These are phyloP conservation scores for Eledone cirrhosa DNA, from an alignment of 2,888 invertebrate genomes.

Conservation along the genomic window DNA sequence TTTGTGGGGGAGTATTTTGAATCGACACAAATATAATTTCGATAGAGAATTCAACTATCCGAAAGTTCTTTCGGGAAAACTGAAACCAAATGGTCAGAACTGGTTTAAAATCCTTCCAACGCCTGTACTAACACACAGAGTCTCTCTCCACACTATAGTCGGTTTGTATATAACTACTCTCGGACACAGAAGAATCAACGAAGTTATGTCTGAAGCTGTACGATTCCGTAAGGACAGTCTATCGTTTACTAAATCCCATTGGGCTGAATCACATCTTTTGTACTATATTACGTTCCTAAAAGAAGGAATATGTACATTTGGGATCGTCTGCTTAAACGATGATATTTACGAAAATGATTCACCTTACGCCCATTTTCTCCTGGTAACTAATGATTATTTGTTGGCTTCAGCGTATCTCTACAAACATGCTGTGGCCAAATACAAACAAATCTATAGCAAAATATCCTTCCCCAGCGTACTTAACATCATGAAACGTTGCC, in stretches of 20 bases:
- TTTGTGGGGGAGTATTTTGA: not conserved
- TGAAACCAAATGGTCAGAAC: slow-evolving; percentile 5
- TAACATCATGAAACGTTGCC: not conserved
- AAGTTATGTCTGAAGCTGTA: not conserved
- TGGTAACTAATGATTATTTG: not conserved
- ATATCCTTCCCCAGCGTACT: not conserved
- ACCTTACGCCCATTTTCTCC: not conserved
- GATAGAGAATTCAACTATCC: slow-evolving; percentile 14
- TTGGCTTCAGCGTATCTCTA: not conserved
- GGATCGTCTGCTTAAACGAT: slow-evolving; percentile 7
- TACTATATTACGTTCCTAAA: slow-evolving; percentile 17
- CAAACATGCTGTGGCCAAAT: slow-evolving; percentile 14
- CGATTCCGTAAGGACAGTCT: not conserved
- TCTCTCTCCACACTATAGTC: slow-evolving; percentile 4
- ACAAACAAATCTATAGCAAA: slow-evolving; percentile 1
- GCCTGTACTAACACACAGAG: not conserved
- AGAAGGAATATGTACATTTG: slow-evolving; percentile 19
- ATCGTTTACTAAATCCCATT: not conserved
- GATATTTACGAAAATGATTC: not conserved
- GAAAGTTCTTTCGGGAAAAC: not conserved
- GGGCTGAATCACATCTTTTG: not conserved
- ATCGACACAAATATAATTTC: not conserved
- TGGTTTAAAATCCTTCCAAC: slow-evolving; percentile 8
- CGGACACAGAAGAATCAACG: not conserved
- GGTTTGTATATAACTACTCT: slow-evolving; percentile 1